Evolutionary conservation across 2,797 vertebrate genomes (phyloP).

Genomic region (Hylomyscus alleni): DNA sequence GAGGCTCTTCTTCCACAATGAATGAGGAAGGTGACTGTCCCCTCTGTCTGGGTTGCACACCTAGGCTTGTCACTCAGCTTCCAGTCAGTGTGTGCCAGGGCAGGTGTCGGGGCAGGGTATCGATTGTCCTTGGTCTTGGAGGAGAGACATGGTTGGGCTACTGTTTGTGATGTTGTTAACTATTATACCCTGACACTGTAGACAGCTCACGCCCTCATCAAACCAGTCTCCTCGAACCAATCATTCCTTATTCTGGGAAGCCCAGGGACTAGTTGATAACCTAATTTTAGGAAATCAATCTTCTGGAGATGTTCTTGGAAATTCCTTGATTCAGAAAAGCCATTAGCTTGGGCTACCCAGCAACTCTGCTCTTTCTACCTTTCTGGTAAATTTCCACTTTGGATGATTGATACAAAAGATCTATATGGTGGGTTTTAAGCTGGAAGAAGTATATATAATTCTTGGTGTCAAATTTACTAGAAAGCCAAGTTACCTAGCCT

Average conservation of each 20-base stretch:
- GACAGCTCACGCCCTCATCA: not conserved
- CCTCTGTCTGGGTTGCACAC: not conserved
- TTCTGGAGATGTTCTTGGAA: not conserved
- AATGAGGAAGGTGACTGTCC: not conserved
- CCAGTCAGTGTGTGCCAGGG: not conserved
- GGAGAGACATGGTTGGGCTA: not conserved
- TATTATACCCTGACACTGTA: not conserved
- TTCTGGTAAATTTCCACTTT: not conserved
- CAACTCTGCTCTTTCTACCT: not conserved
- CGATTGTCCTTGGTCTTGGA: not conserved
- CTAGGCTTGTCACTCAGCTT: not conserved
- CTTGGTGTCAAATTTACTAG: not conserved
- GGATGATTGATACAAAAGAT: not conserved
- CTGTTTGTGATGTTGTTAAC: not conserved
- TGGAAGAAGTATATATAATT: not conserved
- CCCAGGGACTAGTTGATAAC: not conserved
- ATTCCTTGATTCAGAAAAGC: not conserved
- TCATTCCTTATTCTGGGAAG: not conserved
- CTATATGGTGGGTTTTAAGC: not conserved
- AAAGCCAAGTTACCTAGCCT: not conserved
- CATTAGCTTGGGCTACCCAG: not conserved
- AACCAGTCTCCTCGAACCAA: not conserved
- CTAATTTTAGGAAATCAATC: not conserved
- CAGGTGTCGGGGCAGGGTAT: fast-evolving
- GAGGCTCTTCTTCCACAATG: not conserved